Percentiles rank a stretch among this genome's conserved stretches.
Evolutionary conservation across 2,113 vertebrate species (phyloP).

Genomic region (Scomber japonicus): DNA sequence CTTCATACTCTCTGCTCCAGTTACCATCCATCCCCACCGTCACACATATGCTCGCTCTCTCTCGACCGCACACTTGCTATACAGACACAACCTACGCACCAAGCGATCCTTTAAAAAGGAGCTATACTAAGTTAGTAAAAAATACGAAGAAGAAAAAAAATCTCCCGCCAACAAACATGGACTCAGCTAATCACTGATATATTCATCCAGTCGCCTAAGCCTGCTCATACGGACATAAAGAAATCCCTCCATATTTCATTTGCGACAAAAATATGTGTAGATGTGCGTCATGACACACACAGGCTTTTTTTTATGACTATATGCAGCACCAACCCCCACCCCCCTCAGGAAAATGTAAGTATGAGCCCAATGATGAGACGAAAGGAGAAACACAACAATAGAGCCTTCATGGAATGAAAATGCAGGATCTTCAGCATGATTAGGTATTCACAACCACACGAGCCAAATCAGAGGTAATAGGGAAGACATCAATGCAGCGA

Average conservation of each 20-base stretch:
- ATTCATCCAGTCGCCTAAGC: too few species aligned
- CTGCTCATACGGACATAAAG: background rate
- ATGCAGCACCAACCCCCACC: slow-evolving; percentile 16
- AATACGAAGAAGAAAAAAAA: too few species aligned
- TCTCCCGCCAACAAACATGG: too few species aligned
- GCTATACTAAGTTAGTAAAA: too few species aligned
- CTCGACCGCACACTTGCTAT: too few species aligned
- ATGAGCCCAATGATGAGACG: slow-evolving; percentile 36
- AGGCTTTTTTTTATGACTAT: slow-evolving; percentile 4
- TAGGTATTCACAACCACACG: slow-evolving; percentile 74
- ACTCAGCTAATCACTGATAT: too few species aligned
- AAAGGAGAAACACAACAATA: slow-evolving; percentile 29
- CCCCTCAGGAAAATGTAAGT: slow-evolving; percentile 23
- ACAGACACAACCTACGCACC: too few species aligned
- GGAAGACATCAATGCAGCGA: slow-evolving; percentile 55
- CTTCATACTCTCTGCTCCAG: too few species aligned
- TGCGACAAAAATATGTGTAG: background rate
- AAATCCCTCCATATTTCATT: background rate
- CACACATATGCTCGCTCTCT: too few species aligned
- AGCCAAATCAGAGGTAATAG: slow-evolving; percentile 73
- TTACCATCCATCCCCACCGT: too few species aligned
- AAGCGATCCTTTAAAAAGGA: too few species aligned
- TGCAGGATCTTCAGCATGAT: slow-evolving; percentile 66
- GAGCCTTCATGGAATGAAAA: slow-evolving; percentile 52
- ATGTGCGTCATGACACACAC: slow-evolving; percentile 7